These are phyloP conservation scores for Ormyrus pomaceus DNA, from an alignment of 2,888 invertebrate genomes.

Conservation along the genomic window DNA sequence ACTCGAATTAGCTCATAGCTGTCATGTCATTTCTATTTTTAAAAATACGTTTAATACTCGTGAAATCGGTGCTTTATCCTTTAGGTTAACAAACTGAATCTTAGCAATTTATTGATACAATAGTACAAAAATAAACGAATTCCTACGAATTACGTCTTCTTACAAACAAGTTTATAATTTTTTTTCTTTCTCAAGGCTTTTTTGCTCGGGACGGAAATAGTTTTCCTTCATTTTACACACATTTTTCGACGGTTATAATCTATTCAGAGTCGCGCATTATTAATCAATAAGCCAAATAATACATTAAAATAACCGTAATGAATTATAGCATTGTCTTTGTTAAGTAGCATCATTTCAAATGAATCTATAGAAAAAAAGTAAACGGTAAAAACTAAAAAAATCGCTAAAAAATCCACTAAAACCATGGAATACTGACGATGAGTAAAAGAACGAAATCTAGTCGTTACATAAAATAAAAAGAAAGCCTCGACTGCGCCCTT, in stretches of 20 bases:
- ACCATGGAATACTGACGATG: conserved; percentile 73
- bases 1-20: too few relatives aligned
- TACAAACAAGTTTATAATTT: conserved; percentile 9
- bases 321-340: conserved; percentile 69
- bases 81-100: too few relatives aligned
- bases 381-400: conserved; percentile 30
- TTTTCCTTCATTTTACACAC: conserved; percentile 8
- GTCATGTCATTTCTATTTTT: too few relatives aligned
- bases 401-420: conserved; percentile 64
- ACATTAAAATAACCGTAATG: conserved; percentile 59
- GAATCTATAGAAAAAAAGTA: conserved; percentile 30
- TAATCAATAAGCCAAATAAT: conserved; percentile 16
- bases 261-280: neutral
- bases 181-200: conserved; percentile 44
- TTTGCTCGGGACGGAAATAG: conserved; percentile 50
- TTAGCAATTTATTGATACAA: too few relatives aligned
- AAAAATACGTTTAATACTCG: too few relatives aligned
- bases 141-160: neutral
- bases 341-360: conserved; percentile 70
- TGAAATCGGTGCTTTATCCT: too few relatives aligned
- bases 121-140: neutral
- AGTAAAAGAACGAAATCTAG: conserved; percentile 47
- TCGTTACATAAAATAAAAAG: conserved; percentile 67
- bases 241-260: neutral
- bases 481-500: conserved; percentile 70